These are phyloP conservation scores for Tiliacea aurago DNA, from an alignment of 2,888 invertebrate genomes.

Conservation along the genomic window DNA sequence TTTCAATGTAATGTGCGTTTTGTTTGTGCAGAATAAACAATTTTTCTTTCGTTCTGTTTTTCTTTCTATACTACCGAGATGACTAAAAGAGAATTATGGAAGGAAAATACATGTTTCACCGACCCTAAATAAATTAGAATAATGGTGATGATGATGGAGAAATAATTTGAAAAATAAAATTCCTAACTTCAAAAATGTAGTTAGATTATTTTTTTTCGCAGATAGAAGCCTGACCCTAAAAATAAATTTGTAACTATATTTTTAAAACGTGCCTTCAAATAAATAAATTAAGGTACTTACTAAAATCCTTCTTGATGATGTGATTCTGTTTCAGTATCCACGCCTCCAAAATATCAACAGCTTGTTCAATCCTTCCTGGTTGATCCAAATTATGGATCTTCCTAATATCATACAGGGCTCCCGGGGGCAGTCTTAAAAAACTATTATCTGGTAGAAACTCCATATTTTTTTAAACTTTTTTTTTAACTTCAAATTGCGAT, in stretches of 20 bases:
- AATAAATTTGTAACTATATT: too few species aligned
- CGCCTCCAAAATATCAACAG: conserved; percentile 71
- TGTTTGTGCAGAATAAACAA: too few species aligned
- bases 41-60: too few species aligned
- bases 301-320: conserved; percentile 67
- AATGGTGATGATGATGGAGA: too few species aligned
- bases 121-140: too few species aligned
- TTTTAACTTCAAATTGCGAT: neutral
- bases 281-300: conserved; percentile 57
- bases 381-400: conserved; percentile 68
- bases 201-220: neutral
- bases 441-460: conserved; percentile 55
- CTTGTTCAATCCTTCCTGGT: conserved; percentile 68
- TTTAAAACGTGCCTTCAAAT: neutral
- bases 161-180: neutral
- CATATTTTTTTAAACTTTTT: conserved; percentile 56
- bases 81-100: too few species aligned
- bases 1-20: too few species aligned
- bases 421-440: conserved; percentile 61
- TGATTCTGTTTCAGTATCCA: conserved; percentile 75
- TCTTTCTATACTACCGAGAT: too few species aligned
- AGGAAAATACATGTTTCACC: too few species aligned
- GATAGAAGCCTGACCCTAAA: neutral
- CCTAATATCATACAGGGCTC: conserved; percentile 65
- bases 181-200: neutral